Percentiles rank a stretch among this genome's conserved stretches.
phyloP scores from a whole-genome alignment of 2,113 vertebrate species.

The Eupsittula cactorum region DNA sequence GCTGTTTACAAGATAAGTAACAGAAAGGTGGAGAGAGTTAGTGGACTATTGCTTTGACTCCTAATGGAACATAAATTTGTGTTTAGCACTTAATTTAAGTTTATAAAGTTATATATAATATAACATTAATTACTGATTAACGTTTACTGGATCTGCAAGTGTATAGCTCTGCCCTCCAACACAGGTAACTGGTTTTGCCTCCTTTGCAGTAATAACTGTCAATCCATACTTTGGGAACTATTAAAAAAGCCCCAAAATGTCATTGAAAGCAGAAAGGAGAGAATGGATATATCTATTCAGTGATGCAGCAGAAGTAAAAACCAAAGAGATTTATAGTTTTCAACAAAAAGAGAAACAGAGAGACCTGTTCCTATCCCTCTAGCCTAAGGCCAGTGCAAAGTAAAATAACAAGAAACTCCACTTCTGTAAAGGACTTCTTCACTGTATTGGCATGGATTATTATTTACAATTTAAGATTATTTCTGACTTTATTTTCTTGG shows the following conservation, averaged over 20 bases:
- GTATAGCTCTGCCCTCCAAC: background rate
- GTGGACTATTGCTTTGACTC: background rate
- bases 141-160: background rate
- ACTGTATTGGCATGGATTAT: background rate
- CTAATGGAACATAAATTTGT: fast-evolving
- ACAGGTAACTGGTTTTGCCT: background rate
- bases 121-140: background rate
- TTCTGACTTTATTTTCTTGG: background rate
- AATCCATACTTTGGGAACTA: background rate
- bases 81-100: background rate
- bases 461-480: background rate
- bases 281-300: background rate
- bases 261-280: background rate
- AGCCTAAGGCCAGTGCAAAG: background rate
- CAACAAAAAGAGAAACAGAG: background rate
- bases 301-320: background rate
- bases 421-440: background rate
- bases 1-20: background rate
- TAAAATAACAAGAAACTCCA: background rate
- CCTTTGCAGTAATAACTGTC: background rate
- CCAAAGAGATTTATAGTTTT: background rate
- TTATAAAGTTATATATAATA: background rate
- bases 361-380: background rate
- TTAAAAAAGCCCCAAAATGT: background rate
- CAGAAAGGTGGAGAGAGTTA: background rate